Percentiles rank a stretch among this genome's conserved stretches.
Evolutionary conservation across 2,113 vertebrate genomes (phyloP).

Genomic region (Halichoeres trimaculatus): DNA sequence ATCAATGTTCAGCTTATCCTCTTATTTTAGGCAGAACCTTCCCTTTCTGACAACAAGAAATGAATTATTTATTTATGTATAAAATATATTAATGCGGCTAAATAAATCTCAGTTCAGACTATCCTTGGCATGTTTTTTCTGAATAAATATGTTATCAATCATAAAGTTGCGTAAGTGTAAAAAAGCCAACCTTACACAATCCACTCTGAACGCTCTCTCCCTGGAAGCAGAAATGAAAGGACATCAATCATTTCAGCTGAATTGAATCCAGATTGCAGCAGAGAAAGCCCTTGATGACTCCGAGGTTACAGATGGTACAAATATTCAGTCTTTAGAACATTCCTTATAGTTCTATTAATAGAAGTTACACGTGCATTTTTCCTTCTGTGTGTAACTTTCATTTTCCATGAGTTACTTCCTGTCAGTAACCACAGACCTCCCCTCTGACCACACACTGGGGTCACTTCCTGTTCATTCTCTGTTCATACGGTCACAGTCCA

Average conservation of each 20-base stretch:
- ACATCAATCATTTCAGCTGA: not conserved
- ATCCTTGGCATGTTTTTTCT: not conserved
- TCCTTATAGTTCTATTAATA: slow-evolving; percentile 19
- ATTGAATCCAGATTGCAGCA: not conserved
- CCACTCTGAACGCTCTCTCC: not conserved
- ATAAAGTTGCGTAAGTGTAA: not conserved
- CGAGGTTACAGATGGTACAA: not conserved
- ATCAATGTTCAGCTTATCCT: too few species aligned
- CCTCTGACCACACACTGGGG: not conserved
- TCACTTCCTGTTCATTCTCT: too few species aligned
- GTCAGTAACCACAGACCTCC: slow-evolving; percentile 25
- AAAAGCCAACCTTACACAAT: not conserved
- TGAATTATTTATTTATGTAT: too few species aligned
- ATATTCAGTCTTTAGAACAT: not conserved
- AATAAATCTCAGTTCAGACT: not conserved
- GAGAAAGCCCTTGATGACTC: not conserved
- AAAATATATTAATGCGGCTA: too few species aligned
- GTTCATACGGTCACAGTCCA: not conserved
- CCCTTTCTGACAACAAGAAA: too few species aligned
- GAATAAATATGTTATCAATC: not conserved
- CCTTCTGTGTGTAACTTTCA: slow-evolving; percentile 5
- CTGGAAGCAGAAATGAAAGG: not conserved
- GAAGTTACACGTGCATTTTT: slow-evolving; percentile 2
- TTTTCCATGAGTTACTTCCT: slow-evolving; percentile 52
- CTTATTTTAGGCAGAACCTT: too few species aligned